These are phyloP conservation scores for Andrena chrysosceles DNA, from an alignment of 2,888 invertebrate genomes.

Conservation along the genomic window DNA sequence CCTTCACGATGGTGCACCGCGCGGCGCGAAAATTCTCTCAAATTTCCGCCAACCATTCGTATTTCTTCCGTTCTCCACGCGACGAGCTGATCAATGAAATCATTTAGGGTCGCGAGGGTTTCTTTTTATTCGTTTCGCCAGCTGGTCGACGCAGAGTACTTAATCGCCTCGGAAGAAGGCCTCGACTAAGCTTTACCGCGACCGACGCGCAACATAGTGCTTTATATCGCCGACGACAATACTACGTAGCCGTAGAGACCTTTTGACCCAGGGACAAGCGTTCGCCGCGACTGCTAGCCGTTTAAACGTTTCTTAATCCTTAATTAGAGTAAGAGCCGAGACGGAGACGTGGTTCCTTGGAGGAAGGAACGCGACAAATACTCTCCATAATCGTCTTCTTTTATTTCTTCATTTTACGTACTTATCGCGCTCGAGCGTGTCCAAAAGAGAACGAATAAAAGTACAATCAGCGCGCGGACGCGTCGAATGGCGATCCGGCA, in stretches of 20 bases:
- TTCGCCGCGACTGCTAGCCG: conserved; percentile 29
- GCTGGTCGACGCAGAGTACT: conserved; percentile 1
- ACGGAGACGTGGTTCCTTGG: background rate
- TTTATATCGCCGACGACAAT: conserved; percentile 35
- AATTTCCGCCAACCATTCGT: conserved; percentile 1
- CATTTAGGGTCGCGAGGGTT: background rate
- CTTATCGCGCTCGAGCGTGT: conserved; percentile 10
- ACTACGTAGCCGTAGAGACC: conserved; percentile 24
- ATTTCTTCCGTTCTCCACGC: too few relatives aligned
- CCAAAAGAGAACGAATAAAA: conserved; percentile 15
- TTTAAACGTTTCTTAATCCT: conserved; percentile 2
- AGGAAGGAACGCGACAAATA: too few relatives aligned
- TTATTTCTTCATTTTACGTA: conserved; percentile 1
- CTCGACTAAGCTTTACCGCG: conserved; percentile 10
- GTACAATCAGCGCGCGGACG: conserved; percentile 16
- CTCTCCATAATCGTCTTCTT: background rate
- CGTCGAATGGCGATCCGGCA: conserved; percentile 2
- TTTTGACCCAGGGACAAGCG: conserved; percentile 16
- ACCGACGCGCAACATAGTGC: conserved; percentile 16
- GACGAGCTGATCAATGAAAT: background rate
- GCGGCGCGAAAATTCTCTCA: conserved; percentile 1
- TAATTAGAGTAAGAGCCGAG: background rate
- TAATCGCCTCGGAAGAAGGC: conserved; percentile 2
- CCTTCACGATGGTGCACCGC: conserved; percentile 36
- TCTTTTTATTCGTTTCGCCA: background rate